Evolutionary conservation across 2,113 vertebrate genomes (phyloP), one percentile per base, ranked within the genome.

Genomic region (Microcebus jonahi): DNA sequence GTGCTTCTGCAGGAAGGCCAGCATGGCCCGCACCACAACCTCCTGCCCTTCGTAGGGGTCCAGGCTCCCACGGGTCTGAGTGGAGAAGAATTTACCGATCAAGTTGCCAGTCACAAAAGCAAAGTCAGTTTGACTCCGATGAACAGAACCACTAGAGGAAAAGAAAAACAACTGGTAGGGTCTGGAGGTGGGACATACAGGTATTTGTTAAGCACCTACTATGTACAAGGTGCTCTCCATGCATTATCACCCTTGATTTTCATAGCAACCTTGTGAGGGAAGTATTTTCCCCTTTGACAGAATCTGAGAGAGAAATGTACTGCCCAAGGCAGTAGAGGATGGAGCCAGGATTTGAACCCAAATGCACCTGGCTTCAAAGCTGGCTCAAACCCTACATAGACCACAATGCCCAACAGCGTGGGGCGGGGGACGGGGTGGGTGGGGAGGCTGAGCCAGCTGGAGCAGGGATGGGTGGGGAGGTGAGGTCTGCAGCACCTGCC

Each of bases 1-100:
- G 55, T 99, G 99, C 50, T 98, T 98, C 17, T 99, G 98, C 88
- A 99, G 98, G 98, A 99, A 99, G 84, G 98, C 98, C 94, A 99
- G 90, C 55, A 98, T 96, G 0, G 98, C 98, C 67, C 0, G 85
- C 86, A 95, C 98, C 92, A 98, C 97, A 75, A 98, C 97, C 83
- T 98, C 80, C 91, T 99, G 98, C 31, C 97, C 97, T 93, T 96
- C 63, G 55, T 94, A 95, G 36, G 99, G 99, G 57, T 99, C 96
- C 2, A 98, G 97, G 88, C 85, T 97, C 4, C 98, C 99, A 79
- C 97, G 98, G 0, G 9, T 57, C 31, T 97, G 96, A 0, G 12
- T 9, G 0, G 95, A 57, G 0, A 98, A 97, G 87, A 99, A 42
- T 91, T 15, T 95, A 36, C 86, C 82, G n/a, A 98, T 0, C 88